phyloP scores from a whole-genome alignment of 2,888 invertebrate genomes.

The Arge pagana region DNA sequence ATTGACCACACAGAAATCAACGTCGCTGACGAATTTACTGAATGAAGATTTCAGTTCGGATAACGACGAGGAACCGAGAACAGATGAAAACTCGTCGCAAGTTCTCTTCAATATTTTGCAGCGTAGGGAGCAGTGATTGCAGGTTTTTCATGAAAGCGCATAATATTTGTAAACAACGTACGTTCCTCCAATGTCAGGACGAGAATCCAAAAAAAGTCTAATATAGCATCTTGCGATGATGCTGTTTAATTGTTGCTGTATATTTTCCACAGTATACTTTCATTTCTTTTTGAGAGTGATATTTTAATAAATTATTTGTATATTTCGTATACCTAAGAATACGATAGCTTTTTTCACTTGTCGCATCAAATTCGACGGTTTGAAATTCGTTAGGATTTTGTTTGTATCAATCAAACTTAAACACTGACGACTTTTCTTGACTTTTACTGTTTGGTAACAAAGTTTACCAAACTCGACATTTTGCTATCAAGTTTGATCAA shows the following conservation, averaged over 20 bases:
- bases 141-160: constrained; percentile 1
- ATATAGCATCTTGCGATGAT: too few species aligned
- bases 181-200: constrained; percentile 3
- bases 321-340: constrained; percentile 4
- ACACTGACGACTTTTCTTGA: too few species aligned
- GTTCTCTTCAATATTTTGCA: constrained; percentile 61
- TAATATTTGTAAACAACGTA: constrained; percentile 5
- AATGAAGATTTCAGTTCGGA: constrained; percentile 53
- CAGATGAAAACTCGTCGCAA: constrained; percentile 59
- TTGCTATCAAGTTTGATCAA: too few species aligned
- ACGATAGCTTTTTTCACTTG: not conserved
- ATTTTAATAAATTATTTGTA: constrained; percentile 1
- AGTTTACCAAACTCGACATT: too few species aligned
- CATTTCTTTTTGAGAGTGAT: constrained; percentile 13
- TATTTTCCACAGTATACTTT: constrained; percentile 12
- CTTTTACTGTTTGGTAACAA: too few species aligned
- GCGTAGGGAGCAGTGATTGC: constrained; percentile 46
- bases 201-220: too few species aligned
- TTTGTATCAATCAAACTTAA: not conserved
- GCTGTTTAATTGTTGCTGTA: not conserved
- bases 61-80: constrained; percentile 45
- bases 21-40: constrained; percentile 53
- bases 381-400: not conserved
- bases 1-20: constrained; percentile 49
- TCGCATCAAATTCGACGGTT: not conserved